These are phyloP conservation scores for Trimorus sp. DNA, from an alignment of 2,888 invertebrate species.

Conservation along the genomic window DNA sequence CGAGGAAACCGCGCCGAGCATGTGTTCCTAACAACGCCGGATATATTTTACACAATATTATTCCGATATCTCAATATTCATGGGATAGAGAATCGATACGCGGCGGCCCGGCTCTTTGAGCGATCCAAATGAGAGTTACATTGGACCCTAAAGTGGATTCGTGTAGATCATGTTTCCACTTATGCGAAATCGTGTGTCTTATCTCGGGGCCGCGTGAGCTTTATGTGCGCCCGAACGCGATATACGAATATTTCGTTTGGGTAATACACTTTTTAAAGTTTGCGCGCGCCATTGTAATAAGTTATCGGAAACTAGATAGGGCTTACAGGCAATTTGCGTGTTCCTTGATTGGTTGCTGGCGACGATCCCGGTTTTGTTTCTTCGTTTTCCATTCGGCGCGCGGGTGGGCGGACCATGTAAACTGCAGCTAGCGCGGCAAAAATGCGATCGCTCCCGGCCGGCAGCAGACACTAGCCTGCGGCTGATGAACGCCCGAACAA, in stretches of 20 bases:
- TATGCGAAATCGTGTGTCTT: conserved; percentile 38
- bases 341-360: conserved; percentile 75
- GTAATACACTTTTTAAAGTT: conserved; percentile 25
- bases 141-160: conserved; percentile 46
- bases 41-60: conserved; percentile 47
- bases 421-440: conserved; percentile 74
- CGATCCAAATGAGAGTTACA: conserved; percentile 57
- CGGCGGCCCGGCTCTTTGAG: conserved; percentile 17
- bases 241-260: conserved; percentile 41
- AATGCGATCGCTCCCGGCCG: conserved; percentile 69
- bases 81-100: conserved; percentile 47
- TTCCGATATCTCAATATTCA: conserved; percentile 52
- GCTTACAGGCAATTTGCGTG: conserved; percentile 70
- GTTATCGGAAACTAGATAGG: conserved; percentile 44
- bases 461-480: conserved; percentile 71
- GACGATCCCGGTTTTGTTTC: conserved; percentile 67
- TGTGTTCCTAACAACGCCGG: conserved; percentile 35
- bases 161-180: conserved; percentile 53
- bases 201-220: conserved; percentile 39
- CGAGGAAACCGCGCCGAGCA: conserved; percentile 28
- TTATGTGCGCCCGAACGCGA: conserved; percentile 42
- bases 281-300: conserved; percentile 24
- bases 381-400: conserved; percentile 71
- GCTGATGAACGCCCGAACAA: conserved; percentile 76
- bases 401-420: conserved; percentile 74